phyloP scores from a whole-genome alignment of 1,140 invertebrate genomes.

The Chionoecetes opilio region DNA sequence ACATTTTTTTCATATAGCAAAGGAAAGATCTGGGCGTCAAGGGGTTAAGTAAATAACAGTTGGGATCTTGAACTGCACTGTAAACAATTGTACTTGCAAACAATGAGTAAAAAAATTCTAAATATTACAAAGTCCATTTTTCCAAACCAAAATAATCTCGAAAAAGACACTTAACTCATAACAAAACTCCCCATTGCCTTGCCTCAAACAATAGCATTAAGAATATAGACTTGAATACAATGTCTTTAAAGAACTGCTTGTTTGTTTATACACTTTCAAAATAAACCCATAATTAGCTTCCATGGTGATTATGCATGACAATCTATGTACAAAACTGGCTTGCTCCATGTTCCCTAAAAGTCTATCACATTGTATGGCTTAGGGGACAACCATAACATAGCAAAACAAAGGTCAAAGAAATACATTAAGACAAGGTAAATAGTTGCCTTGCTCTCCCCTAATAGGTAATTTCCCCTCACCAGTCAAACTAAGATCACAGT shows the following conservation, averaged over 20 bases:
- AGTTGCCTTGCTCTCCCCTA: slow-evolving; percentile 28
- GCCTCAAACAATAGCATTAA: neutral
- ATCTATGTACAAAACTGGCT: neutral
- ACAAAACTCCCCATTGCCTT: neutral
- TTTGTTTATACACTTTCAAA: neutral
- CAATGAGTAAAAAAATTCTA: neutral
- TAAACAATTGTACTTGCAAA: neutral
- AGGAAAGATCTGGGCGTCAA: no score
- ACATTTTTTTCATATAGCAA: no score
- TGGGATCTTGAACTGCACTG: neutral
- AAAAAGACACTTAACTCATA: neutral
- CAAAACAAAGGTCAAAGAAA: neutral
- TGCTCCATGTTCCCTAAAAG: slow-evolving; percentile 20
- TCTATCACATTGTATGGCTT: slow-evolving; percentile 65
- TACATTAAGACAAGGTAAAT: neutral
- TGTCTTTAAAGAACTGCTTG: neutral
- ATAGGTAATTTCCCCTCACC: slow-evolving; percentile 40
- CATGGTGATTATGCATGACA: slow-evolving; percentile 62
- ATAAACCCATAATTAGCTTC: neutral
- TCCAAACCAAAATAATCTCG: neutral
- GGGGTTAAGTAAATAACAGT: neutral
- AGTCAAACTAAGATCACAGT: slow-evolving; percentile 71
- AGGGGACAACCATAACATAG: slow-evolving; percentile 47
- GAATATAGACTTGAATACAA: neutral
- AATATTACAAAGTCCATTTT: neutral